Evolutionary conservation across 2,113 vertebrate genomes (phyloP).

Genomic region (Corythornis cristatus): DNA sequence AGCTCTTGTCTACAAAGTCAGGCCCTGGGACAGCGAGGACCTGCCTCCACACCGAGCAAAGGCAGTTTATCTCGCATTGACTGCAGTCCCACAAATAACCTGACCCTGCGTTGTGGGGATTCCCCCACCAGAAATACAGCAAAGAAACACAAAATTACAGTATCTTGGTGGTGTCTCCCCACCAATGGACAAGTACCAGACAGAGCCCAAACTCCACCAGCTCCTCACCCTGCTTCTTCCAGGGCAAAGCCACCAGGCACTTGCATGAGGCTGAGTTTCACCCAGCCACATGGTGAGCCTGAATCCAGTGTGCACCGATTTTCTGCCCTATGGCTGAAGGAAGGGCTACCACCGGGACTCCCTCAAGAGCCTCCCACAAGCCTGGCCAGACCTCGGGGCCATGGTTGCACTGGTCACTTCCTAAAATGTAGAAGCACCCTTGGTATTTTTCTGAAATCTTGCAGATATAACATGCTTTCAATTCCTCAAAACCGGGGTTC

Average conservation of each 20-base stretch:
- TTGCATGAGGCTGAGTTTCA: background rate
- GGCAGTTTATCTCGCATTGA: background rate
- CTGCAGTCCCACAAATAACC: background rate
- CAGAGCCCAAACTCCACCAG: background rate
- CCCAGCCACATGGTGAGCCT: background rate
- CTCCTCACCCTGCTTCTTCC: background rate
- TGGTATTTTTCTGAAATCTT: background rate
- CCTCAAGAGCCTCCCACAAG: background rate
- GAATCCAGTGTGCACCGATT: accelerated
- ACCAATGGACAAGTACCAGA: background rate
- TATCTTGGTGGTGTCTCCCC: background rate
- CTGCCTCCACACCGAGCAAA: background rate
- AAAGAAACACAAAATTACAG: background rate
- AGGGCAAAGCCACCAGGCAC: accelerated
- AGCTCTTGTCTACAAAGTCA: background rate
- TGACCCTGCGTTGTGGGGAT: background rate
- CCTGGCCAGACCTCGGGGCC: background rate
- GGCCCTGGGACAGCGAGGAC: background rate
- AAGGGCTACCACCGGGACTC: background rate
- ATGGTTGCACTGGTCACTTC: background rate
- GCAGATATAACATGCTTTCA: conserved; percentile 50
- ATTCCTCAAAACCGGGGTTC: conserved; percentile 49
- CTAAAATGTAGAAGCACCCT: conserved; percentile 33
- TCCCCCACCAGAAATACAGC: background rate
- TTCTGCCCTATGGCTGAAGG: accelerated